These are phyloP conservation scores for Procavia capensis DNA, from an alignment of 2,113 vertebrate genomes.

Conservation along the genomic window DNA sequence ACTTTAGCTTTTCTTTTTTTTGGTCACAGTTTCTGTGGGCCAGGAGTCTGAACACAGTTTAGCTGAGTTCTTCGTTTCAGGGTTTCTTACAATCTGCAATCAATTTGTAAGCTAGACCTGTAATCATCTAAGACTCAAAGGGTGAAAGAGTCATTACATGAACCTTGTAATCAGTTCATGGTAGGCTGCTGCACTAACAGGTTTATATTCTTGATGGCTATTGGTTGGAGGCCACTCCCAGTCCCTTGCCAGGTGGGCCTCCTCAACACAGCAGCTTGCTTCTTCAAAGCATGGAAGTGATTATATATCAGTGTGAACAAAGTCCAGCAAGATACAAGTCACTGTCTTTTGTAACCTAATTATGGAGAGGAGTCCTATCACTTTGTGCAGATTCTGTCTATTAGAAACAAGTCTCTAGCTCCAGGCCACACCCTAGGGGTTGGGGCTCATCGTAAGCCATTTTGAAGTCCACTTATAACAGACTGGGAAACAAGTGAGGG, in stretches of 20 bases:
- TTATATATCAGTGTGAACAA: background rate
- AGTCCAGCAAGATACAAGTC: background rate
- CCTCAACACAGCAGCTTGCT: background rate
- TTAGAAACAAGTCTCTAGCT: background rate
- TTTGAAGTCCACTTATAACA: background rate
- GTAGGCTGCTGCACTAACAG: background rate
- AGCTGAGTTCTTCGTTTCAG: no score
- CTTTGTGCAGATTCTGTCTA: background rate
- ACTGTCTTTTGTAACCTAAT: background rate
- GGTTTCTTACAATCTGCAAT: no score
- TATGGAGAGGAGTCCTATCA: background rate
- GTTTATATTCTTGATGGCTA: background rate
- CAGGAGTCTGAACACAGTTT: no score
- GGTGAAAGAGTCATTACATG: background rate
- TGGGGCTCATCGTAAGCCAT: no score
- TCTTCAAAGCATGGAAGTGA: background rate
- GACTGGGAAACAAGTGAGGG: background rate
- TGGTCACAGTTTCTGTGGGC: no score
- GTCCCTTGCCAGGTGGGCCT: background rate
- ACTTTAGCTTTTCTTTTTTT: no score
- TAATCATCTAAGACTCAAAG: no score
- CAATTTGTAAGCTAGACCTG: background rate
- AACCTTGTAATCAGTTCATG: background rate
- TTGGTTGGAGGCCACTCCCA: background rate
- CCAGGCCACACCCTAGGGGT: background rate